Conservation (phyloP, 2,113 vertebrate genomes). For the Calyptommatus sinebrachiatus region DNA sequence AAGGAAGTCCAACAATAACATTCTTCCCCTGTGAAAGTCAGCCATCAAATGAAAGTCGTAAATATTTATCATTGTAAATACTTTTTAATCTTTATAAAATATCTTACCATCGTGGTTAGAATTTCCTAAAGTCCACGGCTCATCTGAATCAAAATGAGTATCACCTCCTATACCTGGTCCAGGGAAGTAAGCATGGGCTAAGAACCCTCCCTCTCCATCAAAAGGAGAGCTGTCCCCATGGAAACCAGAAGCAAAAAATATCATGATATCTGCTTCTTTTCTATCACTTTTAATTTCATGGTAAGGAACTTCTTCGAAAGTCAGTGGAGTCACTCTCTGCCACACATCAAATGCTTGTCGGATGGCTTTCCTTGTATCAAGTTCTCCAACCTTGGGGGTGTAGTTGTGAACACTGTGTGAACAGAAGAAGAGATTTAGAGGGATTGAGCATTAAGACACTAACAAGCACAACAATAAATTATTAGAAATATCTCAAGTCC, state of each 20-base stretch:
- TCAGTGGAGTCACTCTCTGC: constrained; percentile 94
- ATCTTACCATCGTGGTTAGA: constrained; percentile 92
- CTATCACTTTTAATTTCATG: constrained; percentile 93
- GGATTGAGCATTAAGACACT: neutral
- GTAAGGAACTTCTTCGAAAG: constrained; percentile 96
- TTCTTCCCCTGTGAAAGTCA: neutral
- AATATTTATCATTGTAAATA: no score
- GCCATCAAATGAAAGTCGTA: neutral
- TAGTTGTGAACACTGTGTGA: constrained; percentile 92
- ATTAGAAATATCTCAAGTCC: no score
- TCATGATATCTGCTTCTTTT: constrained; percentile 98
- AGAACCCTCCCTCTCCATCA: constrained; percentile 95
- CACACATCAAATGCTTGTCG: constrained; percentile 97
- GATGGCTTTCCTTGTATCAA: constrained; percentile 93
- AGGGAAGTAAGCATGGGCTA: constrained; percentile 97
- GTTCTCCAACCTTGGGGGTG: constrained; percentile 95
- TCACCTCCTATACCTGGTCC: constrained; percentile 97
- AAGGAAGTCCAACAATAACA: neutral
- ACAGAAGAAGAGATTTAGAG: constrained; percentile 36
- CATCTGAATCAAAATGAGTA: constrained; percentile 96
- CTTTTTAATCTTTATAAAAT: neutral
- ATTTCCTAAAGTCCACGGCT: constrained; percentile 95
- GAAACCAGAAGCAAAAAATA: constrained; percentile 98
- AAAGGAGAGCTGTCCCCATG: constrained; percentile 97
- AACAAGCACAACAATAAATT: neutral